Conservation (phyloP, 2,888 invertebrate genomes). For the Rotaria macrura region DNA sequence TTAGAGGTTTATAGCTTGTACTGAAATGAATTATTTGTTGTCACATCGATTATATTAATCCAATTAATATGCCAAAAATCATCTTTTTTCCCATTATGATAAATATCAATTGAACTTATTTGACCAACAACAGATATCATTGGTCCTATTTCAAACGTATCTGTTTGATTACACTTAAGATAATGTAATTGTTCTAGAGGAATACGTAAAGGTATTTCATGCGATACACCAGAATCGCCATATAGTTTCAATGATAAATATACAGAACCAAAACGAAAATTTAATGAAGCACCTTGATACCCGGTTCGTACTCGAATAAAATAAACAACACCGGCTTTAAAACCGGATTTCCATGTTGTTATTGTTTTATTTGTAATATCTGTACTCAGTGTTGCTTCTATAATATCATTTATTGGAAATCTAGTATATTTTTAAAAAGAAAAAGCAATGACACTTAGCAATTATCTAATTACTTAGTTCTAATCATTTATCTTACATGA, state of each 20-base stretch:
- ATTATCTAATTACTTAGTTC: no score
- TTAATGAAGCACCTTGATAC: slow-evolving; percentile 1
- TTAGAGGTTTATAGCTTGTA: not conserved
- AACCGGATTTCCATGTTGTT: not conserved
- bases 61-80: not conserved
- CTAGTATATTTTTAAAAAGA: not conserved
- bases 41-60: not conserved
- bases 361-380: not conserved
- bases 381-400: not conserved
- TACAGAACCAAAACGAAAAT: slow-evolving; percentile 8
- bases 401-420: not conserved
- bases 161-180: not conserved
- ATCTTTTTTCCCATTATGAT: slow-evolving; percentile 10
- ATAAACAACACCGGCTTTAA: not conserved
- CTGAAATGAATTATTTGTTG: not conserved
- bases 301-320: not conserved
- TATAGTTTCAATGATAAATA: not conserved
- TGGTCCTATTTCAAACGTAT: not conserved
- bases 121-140: not conserved
- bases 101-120: not conserved
- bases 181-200: not conserved
- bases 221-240: not conserved
- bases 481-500: not conserved
- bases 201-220: not conserved
- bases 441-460: no score